phyloP scores from a whole-genome alignment of 2,113 vertebrate genomes.

The Onychorhynchus coronatus region DNA sequence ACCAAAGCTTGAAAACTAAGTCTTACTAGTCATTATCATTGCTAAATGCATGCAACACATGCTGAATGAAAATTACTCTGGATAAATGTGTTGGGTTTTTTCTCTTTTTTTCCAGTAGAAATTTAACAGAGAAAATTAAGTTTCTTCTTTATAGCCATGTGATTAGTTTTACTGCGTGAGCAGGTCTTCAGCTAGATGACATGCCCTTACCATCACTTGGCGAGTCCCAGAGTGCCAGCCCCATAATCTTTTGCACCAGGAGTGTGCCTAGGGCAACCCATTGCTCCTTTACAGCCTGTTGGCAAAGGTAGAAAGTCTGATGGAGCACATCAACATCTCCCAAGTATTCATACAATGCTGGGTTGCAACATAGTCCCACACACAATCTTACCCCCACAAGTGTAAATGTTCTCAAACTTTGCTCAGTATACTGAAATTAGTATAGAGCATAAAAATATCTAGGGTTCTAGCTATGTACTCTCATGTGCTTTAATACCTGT shows the following conservation, averaged over 20 bases:
- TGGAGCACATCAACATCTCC: neutral
- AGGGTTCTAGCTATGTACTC: neutral
- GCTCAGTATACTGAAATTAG: neutral
- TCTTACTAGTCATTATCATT: neutral
- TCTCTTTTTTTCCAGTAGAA: neutral
- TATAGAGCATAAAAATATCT: neutral
- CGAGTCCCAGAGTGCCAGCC: neutral
- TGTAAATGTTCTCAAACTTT: neutral
- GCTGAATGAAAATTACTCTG: neutral
- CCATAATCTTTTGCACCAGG: fast-evolving
- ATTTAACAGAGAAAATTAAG: neutral
- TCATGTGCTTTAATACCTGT: neutral
- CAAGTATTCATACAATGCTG: neutral
- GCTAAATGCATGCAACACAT: neutral
- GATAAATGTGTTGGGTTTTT: fast-evolving
- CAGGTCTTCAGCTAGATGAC: neutral
- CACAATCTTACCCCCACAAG: neutral
- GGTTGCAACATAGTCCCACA: neutral
- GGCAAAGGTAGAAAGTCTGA: neutral
- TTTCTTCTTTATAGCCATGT: neutral
- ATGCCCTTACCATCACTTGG: neutral
- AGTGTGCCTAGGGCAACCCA: fast-evolving
- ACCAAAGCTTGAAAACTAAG: neutral
- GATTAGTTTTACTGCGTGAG: neutral
- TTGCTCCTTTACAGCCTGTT: neutral